Percentiles rank a stretch among this genome's conserved stretches.
These are phyloP conservation scores for Cheilosia urbana DNA, from an alignment of 2,888 invertebrate genomes.

Conservation along the genomic window DNA sequence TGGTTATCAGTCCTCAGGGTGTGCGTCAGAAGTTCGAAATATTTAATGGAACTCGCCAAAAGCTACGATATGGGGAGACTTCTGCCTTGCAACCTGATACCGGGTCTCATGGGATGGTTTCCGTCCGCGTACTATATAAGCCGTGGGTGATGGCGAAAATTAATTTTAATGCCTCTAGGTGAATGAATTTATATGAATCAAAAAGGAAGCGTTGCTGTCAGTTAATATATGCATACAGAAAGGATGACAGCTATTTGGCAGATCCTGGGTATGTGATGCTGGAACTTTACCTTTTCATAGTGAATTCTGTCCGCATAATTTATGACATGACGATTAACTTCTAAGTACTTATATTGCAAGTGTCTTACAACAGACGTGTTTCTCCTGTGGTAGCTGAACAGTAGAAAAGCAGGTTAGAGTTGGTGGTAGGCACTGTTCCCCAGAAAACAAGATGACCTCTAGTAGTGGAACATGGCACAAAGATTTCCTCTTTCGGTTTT, in stretches of 20 bases:
- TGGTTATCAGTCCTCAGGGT: background rate
- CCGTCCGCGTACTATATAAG: too few relatives aligned
- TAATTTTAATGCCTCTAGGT: slow-evolving; percentile 63
- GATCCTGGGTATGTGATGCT: slow-evolving; percentile 23
- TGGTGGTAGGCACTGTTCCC: too few relatives aligned
- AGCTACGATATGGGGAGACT: slow-evolving; percentile 21
- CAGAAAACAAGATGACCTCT: too few relatives aligned
- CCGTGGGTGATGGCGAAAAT: slow-evolving; percentile 2
- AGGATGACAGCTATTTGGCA: slow-evolving; percentile 56
- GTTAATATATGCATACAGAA: slow-evolving; percentile 13
- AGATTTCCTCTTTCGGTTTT: too few relatives aligned
- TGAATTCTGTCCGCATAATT: slow-evolving; percentile 53
- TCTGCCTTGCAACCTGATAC: too few relatives aligned
- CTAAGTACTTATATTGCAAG: too few relatives aligned
- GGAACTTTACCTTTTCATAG: slow-evolving; percentile 56
- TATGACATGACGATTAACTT: slow-evolving; percentile 46
- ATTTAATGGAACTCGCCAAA: slow-evolving; percentile 65
- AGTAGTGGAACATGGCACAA: too few relatives aligned
- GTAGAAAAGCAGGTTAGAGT: too few relatives aligned
- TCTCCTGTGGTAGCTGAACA: too few relatives aligned
- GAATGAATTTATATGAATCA: slow-evolving; percentile 61
- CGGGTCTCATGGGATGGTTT: too few relatives aligned
- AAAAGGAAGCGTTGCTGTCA: slow-evolving; percentile 30
- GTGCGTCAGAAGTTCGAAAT: slow-evolving; percentile 52
- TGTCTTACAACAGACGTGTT: too few relatives aligned